A percentile compares a stretch with the other conserved stretches of the same genome.
phyloP scores from a whole-genome alignment of 2,113 vertebrate species.

The Pangasianodon gigas region DNA sequence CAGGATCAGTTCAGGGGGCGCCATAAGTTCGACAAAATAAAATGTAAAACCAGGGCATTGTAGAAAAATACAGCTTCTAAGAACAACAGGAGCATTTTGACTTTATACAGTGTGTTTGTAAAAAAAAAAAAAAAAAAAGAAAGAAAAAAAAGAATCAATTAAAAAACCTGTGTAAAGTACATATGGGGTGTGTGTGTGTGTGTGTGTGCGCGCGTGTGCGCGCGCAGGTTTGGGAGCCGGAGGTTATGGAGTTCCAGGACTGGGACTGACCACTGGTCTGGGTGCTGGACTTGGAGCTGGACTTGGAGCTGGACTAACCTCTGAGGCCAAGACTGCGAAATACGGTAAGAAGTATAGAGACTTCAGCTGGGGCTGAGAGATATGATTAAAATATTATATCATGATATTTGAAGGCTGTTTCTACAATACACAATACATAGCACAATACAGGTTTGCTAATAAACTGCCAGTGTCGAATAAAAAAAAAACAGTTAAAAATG shows the following conservation, averaged over 20 bases:
- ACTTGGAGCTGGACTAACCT: neutral
- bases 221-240: conserved; percentile 61
- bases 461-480: no score
- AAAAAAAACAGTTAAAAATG: no score
- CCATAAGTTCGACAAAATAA: neutral
- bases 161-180: neutral
- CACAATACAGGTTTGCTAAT: no score
- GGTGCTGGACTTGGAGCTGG: conserved; percentile 18
- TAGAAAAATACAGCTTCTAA: neutral
- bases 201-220: neutral
- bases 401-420: neutral
- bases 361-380: neutral
- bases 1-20: neutral
- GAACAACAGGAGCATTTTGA: neutral
- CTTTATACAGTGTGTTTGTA: neutral
- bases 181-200: neutral
- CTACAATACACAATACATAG: neutral
- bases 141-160: neutral
- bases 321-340: conserved; percentile 47
- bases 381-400: neutral
- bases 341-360: conserved; percentile 63
- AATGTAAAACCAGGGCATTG: neutral
- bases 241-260: conserved; percentile 54
- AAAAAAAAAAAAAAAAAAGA: no score
- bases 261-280: conserved; percentile 40